Conservation (phyloP, 2,797 vertebrate genomes). For the Thamnophis elegans region DNA sequence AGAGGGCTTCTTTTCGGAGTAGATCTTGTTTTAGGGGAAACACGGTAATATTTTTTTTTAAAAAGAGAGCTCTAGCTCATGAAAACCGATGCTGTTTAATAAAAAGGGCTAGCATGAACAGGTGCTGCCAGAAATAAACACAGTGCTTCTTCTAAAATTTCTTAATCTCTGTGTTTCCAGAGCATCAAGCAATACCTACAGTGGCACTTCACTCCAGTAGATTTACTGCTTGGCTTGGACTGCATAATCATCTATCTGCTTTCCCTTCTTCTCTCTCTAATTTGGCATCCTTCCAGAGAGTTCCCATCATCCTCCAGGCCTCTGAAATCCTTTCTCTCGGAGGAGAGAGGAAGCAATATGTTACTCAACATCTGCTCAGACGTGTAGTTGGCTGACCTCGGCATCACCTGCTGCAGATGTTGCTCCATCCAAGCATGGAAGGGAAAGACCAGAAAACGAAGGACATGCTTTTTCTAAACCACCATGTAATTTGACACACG, state of each 20-base stretch:
- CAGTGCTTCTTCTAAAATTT: background rate
- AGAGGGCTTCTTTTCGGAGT: no score
- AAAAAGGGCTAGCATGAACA: background rate
- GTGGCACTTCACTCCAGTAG: background rate
- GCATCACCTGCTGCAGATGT: background rate
- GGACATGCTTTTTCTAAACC: background rate
- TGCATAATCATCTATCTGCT: background rate
- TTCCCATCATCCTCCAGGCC: background rate
- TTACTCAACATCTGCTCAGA: conserved; percentile 15
- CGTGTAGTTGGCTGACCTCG: background rate
- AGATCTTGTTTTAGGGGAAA: no score
- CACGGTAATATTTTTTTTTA: no score
- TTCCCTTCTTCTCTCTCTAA: background rate
- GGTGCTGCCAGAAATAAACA: background rate
- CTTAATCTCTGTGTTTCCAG: background rate
- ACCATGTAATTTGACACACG: background rate
- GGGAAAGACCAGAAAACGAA: background rate
- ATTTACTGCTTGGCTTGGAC: background rate
- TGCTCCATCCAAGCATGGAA: background rate
- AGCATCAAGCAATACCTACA: background rate
- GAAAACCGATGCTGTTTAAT: background rate
- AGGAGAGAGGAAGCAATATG: background rate
- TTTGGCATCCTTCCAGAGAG: background rate
- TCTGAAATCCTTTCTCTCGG: background rate
- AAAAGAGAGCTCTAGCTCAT: background rate